Evolutionary conservation across 2,888 invertebrate species (phyloP).

Genomic region (Thyatira batis): DNA sequence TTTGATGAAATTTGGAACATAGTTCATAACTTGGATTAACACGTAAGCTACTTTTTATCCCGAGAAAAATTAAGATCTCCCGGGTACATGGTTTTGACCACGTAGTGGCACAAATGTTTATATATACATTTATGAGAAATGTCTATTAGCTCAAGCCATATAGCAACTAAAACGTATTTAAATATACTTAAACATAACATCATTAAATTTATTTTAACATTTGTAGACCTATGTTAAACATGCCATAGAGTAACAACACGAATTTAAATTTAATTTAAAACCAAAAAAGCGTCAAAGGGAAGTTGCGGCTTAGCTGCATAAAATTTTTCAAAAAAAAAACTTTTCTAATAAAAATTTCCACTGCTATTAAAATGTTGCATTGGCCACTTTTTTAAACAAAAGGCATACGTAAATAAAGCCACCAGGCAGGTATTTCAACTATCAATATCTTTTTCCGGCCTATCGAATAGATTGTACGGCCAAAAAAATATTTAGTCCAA

Average conservation of each 20-base stretch:
- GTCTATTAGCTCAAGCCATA: no score
- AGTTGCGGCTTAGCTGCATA: neutral
- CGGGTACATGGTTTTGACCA: no score
- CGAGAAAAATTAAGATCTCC: no score
- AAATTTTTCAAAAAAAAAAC: neutral
- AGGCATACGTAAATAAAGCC: neutral
- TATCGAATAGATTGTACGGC: neutral
- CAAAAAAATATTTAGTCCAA: neutral
- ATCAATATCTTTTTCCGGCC: conserved; percentile 2
- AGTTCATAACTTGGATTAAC: no score
- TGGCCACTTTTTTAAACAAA: neutral
- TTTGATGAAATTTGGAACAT: no score
- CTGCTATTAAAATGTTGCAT: neutral
- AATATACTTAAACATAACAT: neutral
- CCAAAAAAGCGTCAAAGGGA: neutral
- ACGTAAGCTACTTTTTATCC: no score
- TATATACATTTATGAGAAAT: no score
- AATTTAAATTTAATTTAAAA: neutral
- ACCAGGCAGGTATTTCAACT: neutral
- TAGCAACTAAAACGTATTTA: no score
- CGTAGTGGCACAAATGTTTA: no score
- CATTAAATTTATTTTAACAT: neutral
- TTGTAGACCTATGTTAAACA: neutral
- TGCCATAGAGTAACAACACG: neutral
- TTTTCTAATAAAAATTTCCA: neutral